Evolutionary conservation across 2,113 vertebrate species (phyloP).

Genomic region (Dasyurus viverrinus): DNA sequence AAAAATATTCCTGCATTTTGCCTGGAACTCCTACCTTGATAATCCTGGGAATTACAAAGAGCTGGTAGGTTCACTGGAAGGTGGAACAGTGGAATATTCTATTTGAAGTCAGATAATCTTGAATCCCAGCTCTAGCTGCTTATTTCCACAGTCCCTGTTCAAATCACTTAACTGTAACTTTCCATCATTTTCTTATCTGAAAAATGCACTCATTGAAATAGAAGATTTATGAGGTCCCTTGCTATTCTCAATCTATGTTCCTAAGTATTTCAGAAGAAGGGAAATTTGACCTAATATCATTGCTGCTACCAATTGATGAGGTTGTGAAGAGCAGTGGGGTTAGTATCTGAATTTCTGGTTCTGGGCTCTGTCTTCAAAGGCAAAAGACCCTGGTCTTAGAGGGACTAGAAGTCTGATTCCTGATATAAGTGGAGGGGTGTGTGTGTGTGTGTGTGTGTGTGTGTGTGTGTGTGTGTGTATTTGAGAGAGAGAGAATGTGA

Average conservation of each 20-base stretch:
- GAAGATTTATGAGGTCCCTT: not conserved
- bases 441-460: not conserved
- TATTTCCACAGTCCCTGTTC: not conserved
- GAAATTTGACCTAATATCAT: not conserved
- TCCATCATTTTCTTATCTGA: not conserved
- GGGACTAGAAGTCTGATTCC: not conserved
- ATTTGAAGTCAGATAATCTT: not conserved
- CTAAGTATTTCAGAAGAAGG: not conserved
- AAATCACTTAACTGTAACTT: not conserved
- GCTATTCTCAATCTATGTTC: not conserved
- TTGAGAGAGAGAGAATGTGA: not conserved
- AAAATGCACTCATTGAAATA: not conserved
- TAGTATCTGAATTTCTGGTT: not conserved
- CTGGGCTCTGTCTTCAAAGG: not conserved
- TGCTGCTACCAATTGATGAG: not conserved
- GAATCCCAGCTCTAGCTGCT: not conserved
- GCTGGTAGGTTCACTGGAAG: not conserved
- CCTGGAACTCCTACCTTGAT: not conserved
- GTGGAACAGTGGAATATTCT: not conserved
- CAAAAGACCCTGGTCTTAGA: not conserved
- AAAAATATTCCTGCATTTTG: not conserved
- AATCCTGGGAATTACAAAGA: not conserved
- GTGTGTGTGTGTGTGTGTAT: not conserved
- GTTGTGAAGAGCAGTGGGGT: not conserved
- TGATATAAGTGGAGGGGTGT: not conserved